Base-by-base conservation (phyloP, 2,113 vertebrate genomes). In the Microcebus jonahi region DNA sequence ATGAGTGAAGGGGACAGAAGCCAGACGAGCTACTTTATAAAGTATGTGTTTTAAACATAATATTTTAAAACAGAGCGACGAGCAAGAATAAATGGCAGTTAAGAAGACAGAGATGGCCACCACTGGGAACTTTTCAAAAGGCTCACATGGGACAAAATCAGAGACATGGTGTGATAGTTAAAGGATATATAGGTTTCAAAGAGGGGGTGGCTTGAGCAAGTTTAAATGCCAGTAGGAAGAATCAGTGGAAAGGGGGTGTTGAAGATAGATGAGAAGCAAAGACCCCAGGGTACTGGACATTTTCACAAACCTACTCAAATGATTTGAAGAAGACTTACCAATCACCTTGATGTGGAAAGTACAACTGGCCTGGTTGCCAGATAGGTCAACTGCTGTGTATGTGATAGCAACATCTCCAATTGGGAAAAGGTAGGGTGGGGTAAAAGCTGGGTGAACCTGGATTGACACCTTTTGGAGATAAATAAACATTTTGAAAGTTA, bases 341-440 rank as follows among this genome's bases (percentile, higher is more conserved):
- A 99, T 98, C 96, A 99, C 99, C 27, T 98, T 99, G 97, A 99
- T 98, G 1, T 91, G 99, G 98, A 99, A 99, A 29, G 99, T 99
- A 95, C 99, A 99, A 98, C 99, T 99, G 98, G 99, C 99, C 91
- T 99, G 99, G 98, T 99, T 99, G 88, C 99, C 98, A 0, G 99
- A 98, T 76, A 96, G 98, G 97, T 99, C 99, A 0, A 92, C 97
- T 0, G 99, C 99, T 5, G 98, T 99, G 97, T 99, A 99, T 14
- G 99, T 99, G 97, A 99, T 98, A 59, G 96, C 98, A 96, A 99
- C 98, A 68, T 98, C 98, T 1, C 99, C 99, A 87, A 99, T 99
- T 67, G 99, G 99, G 84, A 99, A 98, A 94, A 99, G 98, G 97
- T 99, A 99, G 0, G 99, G 99, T 15, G 99, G 99, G 76, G 98